A percentile compares a stretch with the other conserved stretches of the same genome.
Conservation (phyloP, 2,113 vertebrate species). For the Xenus cinereus region DNA sequence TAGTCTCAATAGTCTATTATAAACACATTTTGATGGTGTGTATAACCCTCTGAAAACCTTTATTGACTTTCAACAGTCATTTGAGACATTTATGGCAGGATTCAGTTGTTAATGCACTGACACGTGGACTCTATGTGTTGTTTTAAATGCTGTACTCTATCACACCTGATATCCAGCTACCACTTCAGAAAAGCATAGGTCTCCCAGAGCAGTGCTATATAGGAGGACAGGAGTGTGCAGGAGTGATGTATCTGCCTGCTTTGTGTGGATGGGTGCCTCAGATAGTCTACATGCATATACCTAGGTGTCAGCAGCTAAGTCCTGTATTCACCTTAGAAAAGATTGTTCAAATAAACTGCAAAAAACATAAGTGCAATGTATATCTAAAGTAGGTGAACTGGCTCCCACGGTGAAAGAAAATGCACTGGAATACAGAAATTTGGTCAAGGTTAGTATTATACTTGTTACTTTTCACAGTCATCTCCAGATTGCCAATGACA, state of each 20-base stretch:
- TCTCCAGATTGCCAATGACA: background rate
- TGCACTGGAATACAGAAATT: background rate
- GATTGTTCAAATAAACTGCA: background rate
- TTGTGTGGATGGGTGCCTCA: background rate
- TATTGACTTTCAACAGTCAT: background rate
- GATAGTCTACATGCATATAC: background rate
- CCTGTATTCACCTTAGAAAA: background rate
- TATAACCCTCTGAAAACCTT: background rate
- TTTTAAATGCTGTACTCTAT: background rate
- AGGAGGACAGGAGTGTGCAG: background rate
- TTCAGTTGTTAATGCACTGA: background rate
- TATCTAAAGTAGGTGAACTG: background rate
- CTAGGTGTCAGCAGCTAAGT: background rate
- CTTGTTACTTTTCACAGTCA: background rate
- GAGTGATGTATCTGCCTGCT: background rate
- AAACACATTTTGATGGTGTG: background rate
- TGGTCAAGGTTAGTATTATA: background rate
- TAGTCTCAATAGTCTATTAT: background rate
- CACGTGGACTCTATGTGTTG: background rate
- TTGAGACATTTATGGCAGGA: background rate
- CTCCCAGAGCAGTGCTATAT: background rate
- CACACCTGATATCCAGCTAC: background rate
- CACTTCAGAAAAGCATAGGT: background rate
- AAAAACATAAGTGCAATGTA: background rate
- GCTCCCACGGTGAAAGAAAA: background rate